These are phyloP conservation scores for Pseudochirops cupreus DNA, from an alignment of 2,797 vertebrate genomes.

Conservation along the genomic window DNA sequence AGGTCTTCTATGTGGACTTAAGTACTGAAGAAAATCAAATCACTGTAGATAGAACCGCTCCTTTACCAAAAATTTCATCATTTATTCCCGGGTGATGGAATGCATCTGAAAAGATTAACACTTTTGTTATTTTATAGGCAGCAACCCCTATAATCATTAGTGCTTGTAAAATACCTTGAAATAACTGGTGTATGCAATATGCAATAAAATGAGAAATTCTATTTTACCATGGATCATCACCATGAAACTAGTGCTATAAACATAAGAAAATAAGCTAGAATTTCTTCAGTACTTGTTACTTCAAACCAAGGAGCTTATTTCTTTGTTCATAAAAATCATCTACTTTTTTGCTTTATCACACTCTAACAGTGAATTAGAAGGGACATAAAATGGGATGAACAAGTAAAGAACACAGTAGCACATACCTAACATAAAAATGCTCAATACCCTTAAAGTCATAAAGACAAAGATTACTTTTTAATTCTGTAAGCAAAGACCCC, in stretches of 20 bases:
- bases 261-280: background rate
- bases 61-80: background rate
- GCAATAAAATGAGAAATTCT: conserved; percentile 34
- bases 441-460: background rate
- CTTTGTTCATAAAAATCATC: conserved; percentile 55
- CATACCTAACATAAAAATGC: accelerated
- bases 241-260: conserved; percentile 34
- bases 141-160: background rate
- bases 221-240: conserved; percentile 20
- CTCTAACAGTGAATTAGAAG: background rate
- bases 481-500: conserved; percentile 10
- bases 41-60: background rate
- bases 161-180: background rate
- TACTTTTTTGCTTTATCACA: conserved; percentile 42
- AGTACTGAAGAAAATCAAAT: background rate
- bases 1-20: background rate
- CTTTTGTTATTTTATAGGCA: background rate
- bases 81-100: background rate
- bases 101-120: background rate
- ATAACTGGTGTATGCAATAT: conserved; percentile 3
- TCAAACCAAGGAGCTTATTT: conserved; percentile 53
- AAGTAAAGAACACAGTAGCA: background rate
- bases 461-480: background rate
- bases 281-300: conserved; percentile 31
- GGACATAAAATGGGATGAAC: conserved; percentile 17